Percentiles rank a stretch among this genome's conserved stretches.
phyloP scores from a whole-genome alignment of 2,888 invertebrate genomes.

The Parochlus steinenii region DNA sequence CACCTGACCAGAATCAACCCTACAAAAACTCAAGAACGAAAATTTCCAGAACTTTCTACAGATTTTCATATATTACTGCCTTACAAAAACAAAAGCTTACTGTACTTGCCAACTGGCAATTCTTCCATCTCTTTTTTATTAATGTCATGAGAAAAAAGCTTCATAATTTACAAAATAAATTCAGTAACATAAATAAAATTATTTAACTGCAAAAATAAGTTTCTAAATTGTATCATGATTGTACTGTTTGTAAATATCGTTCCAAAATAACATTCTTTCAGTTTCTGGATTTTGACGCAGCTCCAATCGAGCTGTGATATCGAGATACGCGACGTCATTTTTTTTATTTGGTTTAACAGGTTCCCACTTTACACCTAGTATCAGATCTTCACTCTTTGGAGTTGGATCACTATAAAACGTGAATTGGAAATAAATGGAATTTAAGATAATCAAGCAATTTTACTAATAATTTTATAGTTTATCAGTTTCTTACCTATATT shows the following conservation, averaged over 20 bases:
- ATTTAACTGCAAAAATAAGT: conserved; percentile 6
- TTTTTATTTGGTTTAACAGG: conserved; percentile 31
- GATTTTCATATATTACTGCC: no score
- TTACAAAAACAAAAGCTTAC: no score
- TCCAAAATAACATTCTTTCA: conserved; percentile 39
- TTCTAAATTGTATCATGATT: no score
- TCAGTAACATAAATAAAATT: conserved; percentile 1
- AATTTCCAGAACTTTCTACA: no score
- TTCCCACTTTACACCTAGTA: conserved; percentile 35
- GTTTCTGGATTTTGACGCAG: conserved; percentile 35
- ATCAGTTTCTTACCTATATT: conserved; percentile 40
- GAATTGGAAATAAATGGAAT: no score
- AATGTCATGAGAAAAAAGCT: neutral
- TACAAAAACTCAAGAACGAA: no score
- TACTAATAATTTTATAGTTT: conserved; percentile 18
- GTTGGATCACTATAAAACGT: conserved; percentile 35
- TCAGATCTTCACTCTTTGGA: conserved; percentile 33
- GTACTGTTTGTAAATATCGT: conserved; percentile 30
- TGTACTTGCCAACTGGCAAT: no score
- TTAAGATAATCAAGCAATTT: no score
- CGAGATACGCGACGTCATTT: conserved; percentile 31
- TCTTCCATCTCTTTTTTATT: no score
- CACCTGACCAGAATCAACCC: no score
- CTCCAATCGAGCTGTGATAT: conserved; percentile 37
- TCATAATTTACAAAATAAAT: neutral